phyloP scores from a whole-genome alignment of 2,797 vertebrate species.

The Babyrousa celebensis region DNA sequence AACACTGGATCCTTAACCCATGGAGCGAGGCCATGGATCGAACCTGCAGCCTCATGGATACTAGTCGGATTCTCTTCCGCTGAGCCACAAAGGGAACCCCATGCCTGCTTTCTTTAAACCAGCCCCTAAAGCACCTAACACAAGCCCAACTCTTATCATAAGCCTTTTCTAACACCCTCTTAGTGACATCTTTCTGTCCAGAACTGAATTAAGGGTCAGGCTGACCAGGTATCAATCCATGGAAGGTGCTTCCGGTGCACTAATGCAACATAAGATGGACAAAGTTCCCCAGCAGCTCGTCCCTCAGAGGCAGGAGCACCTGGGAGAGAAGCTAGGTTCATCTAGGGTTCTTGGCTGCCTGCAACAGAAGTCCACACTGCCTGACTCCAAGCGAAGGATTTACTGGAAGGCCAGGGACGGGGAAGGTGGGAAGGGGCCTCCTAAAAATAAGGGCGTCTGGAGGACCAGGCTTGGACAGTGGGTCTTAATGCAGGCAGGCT shows the following conservation, averaged over 20 bases:
- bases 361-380: background rate
- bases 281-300: background rate
- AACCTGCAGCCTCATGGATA: no score
- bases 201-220: constrained; percentile 4
- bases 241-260: background rate
- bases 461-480: background rate
- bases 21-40: no score
- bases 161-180: background rate
- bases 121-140: background rate
- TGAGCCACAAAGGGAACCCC: no score
- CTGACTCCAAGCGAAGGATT: background rate
- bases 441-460: background rate
- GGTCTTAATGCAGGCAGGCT: background rate
- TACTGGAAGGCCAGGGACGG: no score
- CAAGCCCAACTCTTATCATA: background rate
- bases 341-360: background rate
- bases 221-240: background rate
- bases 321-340: background rate
- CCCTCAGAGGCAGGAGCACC: background rate
- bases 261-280: background rate
- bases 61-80: no score
- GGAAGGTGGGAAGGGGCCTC: background rate
- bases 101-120: background rate
- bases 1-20: no score
- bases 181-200: background rate